Percentiles rank a stretch among this genome's conserved stretches.
phyloP scores from a whole-genome alignment of 2,113 vertebrate species.

The Herpetotheres cachinnans region DNA sequence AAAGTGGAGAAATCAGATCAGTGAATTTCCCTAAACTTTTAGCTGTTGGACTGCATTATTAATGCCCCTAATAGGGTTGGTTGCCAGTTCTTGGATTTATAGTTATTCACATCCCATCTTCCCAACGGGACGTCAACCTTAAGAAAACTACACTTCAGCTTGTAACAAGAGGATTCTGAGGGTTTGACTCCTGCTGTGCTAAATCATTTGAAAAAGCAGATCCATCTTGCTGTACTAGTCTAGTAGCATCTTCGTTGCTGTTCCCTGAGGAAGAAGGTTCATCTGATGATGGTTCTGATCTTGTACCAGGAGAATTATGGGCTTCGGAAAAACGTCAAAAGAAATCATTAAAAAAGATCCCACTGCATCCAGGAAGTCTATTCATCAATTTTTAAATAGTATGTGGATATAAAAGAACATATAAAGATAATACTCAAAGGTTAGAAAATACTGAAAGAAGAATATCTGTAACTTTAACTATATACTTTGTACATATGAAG shows the following conservation, averaged over 20 bases:
- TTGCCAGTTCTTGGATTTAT: neutral
- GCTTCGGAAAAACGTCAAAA: conserved; percentile 25
- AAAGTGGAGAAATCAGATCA: neutral
- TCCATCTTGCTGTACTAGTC: conserved; percentile 31
- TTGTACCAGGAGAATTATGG: neutral
- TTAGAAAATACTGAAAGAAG: neutral
- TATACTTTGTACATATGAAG: neutral
- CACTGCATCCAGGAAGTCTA: neutral
- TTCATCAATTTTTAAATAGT: neutral
- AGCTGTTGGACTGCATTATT: conserved; percentile 9
- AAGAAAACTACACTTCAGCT: neutral
- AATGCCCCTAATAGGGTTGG: neutral
- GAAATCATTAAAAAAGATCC: neutral
- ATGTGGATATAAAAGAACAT: neutral
- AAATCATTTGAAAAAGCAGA: neutral
- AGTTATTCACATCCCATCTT: neutral
- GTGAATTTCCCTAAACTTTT: neutral
- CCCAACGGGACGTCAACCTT: neutral
- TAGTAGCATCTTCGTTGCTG: neutral
- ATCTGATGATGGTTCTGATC: neutral
- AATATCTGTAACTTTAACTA: neutral
- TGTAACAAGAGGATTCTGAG: neutral
- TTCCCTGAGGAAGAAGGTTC: neutral
- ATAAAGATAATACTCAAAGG: neutral
- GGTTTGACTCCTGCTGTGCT: conserved; percentile 45